phyloP scores from a whole-genome alignment of 2,797 vertebrate genomes.

The Malurus splendens region DNA sequence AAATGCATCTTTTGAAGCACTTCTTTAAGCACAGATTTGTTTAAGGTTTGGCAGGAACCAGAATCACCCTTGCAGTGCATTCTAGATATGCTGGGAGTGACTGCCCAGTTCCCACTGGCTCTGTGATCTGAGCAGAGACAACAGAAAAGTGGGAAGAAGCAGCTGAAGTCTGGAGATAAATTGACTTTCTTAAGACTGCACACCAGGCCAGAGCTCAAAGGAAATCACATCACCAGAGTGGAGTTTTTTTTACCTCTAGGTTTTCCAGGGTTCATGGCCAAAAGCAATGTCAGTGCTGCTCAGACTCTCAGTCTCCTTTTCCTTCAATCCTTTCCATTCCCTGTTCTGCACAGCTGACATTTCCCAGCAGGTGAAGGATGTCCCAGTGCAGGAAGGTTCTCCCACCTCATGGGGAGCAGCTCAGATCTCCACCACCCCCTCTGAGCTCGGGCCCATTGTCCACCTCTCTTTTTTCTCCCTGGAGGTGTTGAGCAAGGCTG shows the following conservation, averaged over 20 bases:
- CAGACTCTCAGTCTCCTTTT: background rate
- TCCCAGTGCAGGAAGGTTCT: background rate
- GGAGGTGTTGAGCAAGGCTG: background rate
- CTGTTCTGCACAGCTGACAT: background rate
- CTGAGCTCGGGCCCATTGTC: background rate
- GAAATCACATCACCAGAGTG: background rate
- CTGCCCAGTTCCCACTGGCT: accelerated
- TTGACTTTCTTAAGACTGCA: background rate
- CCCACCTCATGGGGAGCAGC: accelerated
- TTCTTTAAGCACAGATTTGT: background rate
- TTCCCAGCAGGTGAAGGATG: background rate
- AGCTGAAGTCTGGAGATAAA: background rate
- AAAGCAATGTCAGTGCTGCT: background rate
- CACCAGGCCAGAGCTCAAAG: background rate
- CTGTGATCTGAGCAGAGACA: background rate
- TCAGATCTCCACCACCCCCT: accelerated
- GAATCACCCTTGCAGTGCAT: background rate
- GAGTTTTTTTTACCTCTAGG: background rate
- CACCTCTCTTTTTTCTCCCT: background rate
- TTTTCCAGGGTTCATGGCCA: background rate
- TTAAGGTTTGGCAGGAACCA: background rate
- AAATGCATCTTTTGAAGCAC: background rate
- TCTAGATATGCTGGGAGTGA: background rate
- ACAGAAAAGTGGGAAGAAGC: background rate
- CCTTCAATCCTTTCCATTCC: background rate